A percentile compares a stretch with the other conserved stretches of the same genome.
Evolutionary conservation across 2,888 invertebrate species (phyloP).

Genomic region (Phania funesta): DNA sequence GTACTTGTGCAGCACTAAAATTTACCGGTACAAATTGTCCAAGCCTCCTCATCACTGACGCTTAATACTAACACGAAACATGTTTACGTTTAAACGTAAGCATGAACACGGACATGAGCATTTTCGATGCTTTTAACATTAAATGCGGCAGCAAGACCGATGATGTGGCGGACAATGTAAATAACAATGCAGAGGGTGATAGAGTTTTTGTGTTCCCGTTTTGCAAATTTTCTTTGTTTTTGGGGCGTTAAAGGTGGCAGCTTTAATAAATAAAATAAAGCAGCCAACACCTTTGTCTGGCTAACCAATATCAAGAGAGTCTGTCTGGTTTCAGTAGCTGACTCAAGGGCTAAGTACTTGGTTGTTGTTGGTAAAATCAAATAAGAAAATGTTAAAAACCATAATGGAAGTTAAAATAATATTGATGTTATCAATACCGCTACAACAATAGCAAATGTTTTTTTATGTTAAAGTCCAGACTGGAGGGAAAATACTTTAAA

Average conservation of each 20-base stretch:
- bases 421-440: conserved; percentile 60
- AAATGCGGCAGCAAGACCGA: conserved; percentile 19
- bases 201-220: conserved; percentile 35
- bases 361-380: conserved; percentile 68
- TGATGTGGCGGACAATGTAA: conserved; percentile 37
- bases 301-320: conserved; percentile 7
- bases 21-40: background rate
- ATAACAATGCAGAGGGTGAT: conserved; percentile 44
- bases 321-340: conserved; percentile 36
- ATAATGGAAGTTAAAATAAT: conserved; percentile 64
- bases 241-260: conserved; percentile 39
- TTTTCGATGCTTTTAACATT: conserved; percentile 4
- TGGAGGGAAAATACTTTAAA: no score
- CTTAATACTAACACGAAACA: background rate
- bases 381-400: conserved; percentile 62
- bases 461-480: no score
- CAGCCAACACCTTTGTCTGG: conserved; percentile 66
- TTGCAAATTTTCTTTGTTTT: background rate
- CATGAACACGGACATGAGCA: background rate
- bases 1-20: no score
- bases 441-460: conserved; percentile 4
- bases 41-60: background rate
- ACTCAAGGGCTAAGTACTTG: background rate
- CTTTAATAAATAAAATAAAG: conserved; percentile 68
- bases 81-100: background rate